These are phyloP conservation scores for Cygnus atratus DNA, from an alignment of 2,113 vertebrate genomes.

Conservation along the genomic window DNA sequence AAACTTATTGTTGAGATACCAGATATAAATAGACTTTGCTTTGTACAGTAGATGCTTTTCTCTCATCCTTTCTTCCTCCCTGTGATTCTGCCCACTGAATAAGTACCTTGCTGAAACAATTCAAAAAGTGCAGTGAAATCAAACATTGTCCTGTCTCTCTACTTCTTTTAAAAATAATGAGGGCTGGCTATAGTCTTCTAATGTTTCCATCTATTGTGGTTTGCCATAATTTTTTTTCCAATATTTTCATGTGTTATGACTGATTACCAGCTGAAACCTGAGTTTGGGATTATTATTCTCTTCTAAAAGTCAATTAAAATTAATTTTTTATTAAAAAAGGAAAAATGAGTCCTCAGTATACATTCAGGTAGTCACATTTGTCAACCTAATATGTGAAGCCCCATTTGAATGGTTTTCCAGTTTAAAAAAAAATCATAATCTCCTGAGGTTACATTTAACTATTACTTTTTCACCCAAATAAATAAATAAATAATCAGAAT, in stretches of 20 bases:
- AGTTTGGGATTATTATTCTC: not conserved
- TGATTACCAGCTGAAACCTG: not conserved
- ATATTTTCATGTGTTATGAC: not conserved
- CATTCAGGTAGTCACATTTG: constrained; percentile 42
- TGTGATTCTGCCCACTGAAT: constrained; percentile 25
- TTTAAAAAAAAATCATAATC: not conserved
- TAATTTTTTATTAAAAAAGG: constrained; percentile 8
- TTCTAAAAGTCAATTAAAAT: constrained; percentile 61
- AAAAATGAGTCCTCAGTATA: not conserved
- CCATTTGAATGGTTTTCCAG: not conserved
- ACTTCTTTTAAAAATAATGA: not conserved
- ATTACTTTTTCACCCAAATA: not conserved
- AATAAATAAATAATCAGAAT: not conserved
- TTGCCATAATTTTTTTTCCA: not conserved
- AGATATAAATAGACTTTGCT: constrained; percentile 33
- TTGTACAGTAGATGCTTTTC: not conserved
- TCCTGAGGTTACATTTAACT: constrained; percentile 15
- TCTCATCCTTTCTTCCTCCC: not conserved
- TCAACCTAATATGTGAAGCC: not conserved
- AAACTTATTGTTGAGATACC: constrained; percentile 1
- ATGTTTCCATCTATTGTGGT: not conserved
- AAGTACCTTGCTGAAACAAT: constrained; percentile 27
- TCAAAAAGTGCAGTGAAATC: not conserved
- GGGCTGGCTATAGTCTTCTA: not conserved
- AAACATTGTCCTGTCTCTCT: not conserved